Conservation (phyloP, 35 echinoderm and acorn worm genomes). For the Stichopus chloronotus region DNA sequence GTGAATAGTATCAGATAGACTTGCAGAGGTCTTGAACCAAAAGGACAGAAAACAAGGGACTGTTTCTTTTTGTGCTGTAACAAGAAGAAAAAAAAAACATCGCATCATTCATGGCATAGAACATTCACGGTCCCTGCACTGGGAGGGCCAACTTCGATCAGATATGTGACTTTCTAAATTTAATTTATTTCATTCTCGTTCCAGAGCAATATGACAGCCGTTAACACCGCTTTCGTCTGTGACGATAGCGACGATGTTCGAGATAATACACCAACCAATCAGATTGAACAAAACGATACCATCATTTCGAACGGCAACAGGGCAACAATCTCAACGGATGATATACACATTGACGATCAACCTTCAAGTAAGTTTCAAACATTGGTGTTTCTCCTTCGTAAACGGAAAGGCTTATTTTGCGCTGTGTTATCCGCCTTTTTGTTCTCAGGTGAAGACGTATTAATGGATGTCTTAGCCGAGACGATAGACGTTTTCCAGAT, state of each 20-base stretch:
- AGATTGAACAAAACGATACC: background rate
- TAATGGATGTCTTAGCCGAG: slow-evolving; percentile 22
- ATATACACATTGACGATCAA: background rate
- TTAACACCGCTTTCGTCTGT: background rate
- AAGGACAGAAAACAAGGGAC: too few relatives aligned
- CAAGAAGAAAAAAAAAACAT: too few relatives aligned
- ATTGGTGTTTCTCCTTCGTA: background rate
- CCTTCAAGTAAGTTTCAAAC: background rate
- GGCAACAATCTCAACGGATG: background rate
- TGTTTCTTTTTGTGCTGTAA: too few relatives aligned
- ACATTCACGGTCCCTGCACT: too few relatives aligned
- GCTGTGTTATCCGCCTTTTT: slow-evolving; percentile 17
- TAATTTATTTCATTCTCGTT: background rate
- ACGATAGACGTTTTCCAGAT: slow-evolving; percentile 21
- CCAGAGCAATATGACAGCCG: background rate
- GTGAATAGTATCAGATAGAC: too few relatives aligned
- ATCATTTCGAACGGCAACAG: background rate
- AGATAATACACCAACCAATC: background rate
- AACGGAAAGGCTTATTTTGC: slow-evolving; percentile 26
- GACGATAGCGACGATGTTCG: background rate
- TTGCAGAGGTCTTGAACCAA: too few relatives aligned
- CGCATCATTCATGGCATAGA: too few relatives aligned
- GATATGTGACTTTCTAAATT: too few relatives aligned
- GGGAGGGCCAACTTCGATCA: too few relatives aligned
- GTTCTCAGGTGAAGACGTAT: slow-evolving; percentile 31